Evolutionary conservation across 2,888 invertebrate genomes (phyloP).

Genomic region (Polyploca ridens): DNA sequence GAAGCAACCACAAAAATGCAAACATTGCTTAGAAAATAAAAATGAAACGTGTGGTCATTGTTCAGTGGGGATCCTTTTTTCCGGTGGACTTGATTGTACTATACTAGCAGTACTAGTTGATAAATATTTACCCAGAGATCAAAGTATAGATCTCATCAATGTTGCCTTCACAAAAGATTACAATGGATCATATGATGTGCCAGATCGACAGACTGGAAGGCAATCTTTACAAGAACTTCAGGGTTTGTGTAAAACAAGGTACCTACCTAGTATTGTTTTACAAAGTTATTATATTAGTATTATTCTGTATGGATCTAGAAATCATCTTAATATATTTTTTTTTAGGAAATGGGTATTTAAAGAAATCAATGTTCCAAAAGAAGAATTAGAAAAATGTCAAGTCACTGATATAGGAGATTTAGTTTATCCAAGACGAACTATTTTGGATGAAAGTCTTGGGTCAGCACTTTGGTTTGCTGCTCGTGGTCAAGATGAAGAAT

Average conservation of each 20-base stretch:
- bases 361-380: slow-evolving; percentile 89
- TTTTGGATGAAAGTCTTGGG: slow-evolving; percentile 98
- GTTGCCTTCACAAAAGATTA: slow-evolving; percentile 92
- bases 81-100: slow-evolving; percentile 98
- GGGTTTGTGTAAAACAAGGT: slow-evolving; percentile 86
- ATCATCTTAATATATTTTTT: slow-evolving; percentile 19
- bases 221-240: slow-evolving; percentile 88
- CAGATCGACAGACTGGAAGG: slow-evolving; percentile 92
- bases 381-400: slow-evolving; percentile 86
- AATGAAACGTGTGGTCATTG: slow-evolving; percentile 81
- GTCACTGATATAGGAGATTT: slow-evolving; percentile 87
- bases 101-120: slow-evolving; percentile 92
- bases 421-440: slow-evolving; percentile 93
- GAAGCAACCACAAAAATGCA: slow-evolving; percentile 86
- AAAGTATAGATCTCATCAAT: slow-evolving; percentile 95
- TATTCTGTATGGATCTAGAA: neutral
- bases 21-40: slow-evolving; percentile 75
- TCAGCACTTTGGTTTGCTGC: slow-evolving; percentile 99
- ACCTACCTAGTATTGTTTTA: slow-evolving; percentile 36
- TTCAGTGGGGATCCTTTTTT: slow-evolving; percentile 93
- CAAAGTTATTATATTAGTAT: neutral
- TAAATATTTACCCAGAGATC: slow-evolving; percentile 85
- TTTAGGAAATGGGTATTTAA: slow-evolving; percentile 92
- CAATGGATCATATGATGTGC: slow-evolving; percentile 86
- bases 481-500: slow-evolving; percentile 85